phyloP scores from a whole-genome alignment of 2,113 vertebrate species.

The Pollimyrus isidori region DNA sequence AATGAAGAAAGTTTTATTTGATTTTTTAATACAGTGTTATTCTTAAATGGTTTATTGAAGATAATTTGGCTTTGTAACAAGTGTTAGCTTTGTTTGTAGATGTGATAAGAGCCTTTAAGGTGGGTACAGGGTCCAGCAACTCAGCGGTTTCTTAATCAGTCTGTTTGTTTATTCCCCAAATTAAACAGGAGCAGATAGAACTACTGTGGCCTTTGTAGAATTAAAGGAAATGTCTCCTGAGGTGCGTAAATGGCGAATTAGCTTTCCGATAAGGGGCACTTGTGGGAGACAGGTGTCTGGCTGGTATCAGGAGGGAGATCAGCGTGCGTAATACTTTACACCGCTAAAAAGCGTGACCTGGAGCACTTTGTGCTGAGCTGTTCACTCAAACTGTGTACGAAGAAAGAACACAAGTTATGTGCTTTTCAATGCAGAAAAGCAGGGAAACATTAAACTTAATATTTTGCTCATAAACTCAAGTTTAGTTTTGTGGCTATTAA shows the following conservation, averaged over 20 bases:
- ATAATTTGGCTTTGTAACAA: slow-evolving; percentile 57
- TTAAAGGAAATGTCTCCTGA: background rate
- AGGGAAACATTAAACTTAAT: background rate
- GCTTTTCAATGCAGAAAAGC: background rate
- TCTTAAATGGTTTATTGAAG: slow-evolving; percentile 56
- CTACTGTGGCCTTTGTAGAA: background rate
- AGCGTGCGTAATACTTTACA: background rate
- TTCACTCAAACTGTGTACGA: background rate
- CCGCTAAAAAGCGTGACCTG: background rate
- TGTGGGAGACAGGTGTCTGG: slow-evolving; percentile 76
- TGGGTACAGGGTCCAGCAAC: slow-evolving; percentile 23
- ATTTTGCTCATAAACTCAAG: background rate
- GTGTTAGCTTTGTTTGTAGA: slow-evolving; percentile 50
- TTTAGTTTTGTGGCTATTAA: background rate
- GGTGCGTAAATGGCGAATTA: background rate
- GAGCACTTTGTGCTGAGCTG: background rate
- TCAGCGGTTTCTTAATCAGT: slow-evolving; percentile 9
- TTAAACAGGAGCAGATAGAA: slow-evolving; percentile 14
- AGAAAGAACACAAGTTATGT: background rate
- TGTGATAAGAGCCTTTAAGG: slow-evolving; percentile 54
- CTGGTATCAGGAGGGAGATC: slow-evolving; percentile 56
- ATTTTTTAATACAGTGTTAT: slow-evolving; percentile 31
- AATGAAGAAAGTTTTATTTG: slow-evolving; percentile 53
- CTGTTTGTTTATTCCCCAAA: slow-evolving; percentile 14
- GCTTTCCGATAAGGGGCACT: slow-evolving; percentile 25